Evolutionary conservation across 2,888 invertebrate genomes (phyloP), one percentile per base, ranked within the genome.

Genomic region (Drosophila fungiperda): DNA sequence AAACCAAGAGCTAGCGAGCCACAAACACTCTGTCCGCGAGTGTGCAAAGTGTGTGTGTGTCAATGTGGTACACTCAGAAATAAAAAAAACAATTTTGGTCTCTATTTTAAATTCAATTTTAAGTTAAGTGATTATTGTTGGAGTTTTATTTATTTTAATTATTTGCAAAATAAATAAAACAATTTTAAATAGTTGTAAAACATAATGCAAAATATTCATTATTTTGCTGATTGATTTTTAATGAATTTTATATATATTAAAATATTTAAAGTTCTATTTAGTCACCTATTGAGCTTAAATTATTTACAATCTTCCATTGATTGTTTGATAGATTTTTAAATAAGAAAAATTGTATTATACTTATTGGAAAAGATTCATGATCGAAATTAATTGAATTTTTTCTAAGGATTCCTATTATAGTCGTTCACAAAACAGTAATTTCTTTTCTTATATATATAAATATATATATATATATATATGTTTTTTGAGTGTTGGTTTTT

Each of bases 1-100:
- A 69, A 52, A 29, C 42, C 32, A 48, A 45, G 36, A 58, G 73
- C 35, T 20, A 20, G 42, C 17, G 17, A 32, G 40, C 15, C 33
- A 33, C 49, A 60, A 42, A 20, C 29, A 29, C 36, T 26, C 26
- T 69, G n/a, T 63, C 26, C 57, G 33, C 49, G 57, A 42, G 49
- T 33, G 45, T 45, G 45, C 17, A 23, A 17, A 26, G 40, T n/a
- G n/a, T 23, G 15, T 23, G 23, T 45, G 8, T 7, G 4, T 45
- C 8, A 23, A 45, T 23, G 15, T 45, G 45, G 45, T 45, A 45
- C 45, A 45, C 45, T 45, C 23, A 8, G 23, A 23, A 45, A 7
- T 20, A 20, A 1, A 20, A 26, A 29, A 29, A 29, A 6, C 29
- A 29, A 2, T 29, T 29, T 29, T 29, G 29, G 29, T 6, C 5